Conservation (phyloP, 2,797 vertebrate genomes). For the Gambusia yucatana region DNA sequence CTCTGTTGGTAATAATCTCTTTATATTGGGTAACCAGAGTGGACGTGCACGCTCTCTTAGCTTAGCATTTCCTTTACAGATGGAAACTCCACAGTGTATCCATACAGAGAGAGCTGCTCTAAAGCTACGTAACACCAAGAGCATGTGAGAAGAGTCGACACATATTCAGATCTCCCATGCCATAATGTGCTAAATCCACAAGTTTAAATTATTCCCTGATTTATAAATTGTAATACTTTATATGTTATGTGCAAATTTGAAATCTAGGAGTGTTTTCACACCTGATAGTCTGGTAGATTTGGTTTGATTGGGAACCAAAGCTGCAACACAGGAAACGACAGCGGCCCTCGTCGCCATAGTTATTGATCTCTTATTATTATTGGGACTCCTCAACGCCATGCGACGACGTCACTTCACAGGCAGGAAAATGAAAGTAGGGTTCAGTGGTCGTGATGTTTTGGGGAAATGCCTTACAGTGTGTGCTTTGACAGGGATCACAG, state of each 20-base stretch:
- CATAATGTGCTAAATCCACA: neutral
- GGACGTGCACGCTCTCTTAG: slow-evolving; percentile 30
- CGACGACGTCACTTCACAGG: neutral
- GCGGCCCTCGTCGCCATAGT: neutral
- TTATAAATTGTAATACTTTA: no score
- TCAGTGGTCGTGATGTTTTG: neutral
- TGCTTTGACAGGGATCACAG: slow-evolving; percentile 5
- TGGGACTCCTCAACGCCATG: neutral
- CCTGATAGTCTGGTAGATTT: no score
- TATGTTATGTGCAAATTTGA: neutral
- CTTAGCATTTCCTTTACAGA: slow-evolving; percentile 28
- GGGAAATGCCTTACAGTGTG: neutral
- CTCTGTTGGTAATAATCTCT: slow-evolving; percentile 53
- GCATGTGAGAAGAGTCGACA: neutral
- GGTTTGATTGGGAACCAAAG: no score
- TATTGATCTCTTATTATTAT: neutral
- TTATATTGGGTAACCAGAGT: slow-evolving; percentile 40
- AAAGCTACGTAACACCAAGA: slow-evolving; percentile 12
- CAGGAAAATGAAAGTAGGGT: neutral
- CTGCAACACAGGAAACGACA: neutral
- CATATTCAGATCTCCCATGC: neutral
- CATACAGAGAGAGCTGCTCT: slow-evolving; percentile 5
- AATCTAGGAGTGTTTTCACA: no score
- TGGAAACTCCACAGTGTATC: slow-evolving; percentile 27
- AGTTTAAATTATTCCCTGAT: neutral